Evolutionary conservation across 2,113 vertebrate genomes (phyloP).

Genomic region (Cynopterus brachyotis): DNA sequence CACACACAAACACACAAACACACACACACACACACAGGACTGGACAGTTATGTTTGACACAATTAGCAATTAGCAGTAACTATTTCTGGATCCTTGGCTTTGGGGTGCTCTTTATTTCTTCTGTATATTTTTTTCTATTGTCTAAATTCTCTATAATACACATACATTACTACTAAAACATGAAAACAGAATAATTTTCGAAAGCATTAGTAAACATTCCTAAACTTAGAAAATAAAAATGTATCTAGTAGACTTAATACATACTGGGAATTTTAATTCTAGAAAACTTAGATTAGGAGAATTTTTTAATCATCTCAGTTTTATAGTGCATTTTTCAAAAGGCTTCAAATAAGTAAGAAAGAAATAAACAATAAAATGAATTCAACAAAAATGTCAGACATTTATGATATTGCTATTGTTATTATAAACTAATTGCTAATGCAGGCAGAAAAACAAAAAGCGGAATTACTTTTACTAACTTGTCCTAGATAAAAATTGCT

Average conservation of each 20-base stretch:
- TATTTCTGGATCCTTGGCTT: background rate
- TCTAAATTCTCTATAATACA: background rate
- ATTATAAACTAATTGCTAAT: conserved; percentile 56
- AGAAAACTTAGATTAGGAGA: background rate
- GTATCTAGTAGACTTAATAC: background rate
- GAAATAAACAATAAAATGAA: conserved; percentile 6
- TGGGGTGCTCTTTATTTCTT: background rate
- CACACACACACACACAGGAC: background rate
- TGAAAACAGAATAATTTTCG: background rate
- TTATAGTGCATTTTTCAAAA: background rate
- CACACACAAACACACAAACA: background rate
- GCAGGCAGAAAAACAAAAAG: background rate
- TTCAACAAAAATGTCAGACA: background rate
- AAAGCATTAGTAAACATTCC: background rate
- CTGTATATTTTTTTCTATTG: background rate
- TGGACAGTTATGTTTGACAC: background rate
- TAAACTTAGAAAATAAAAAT: background rate
- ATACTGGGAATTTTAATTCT: background rate
- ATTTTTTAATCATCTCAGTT: background rate
- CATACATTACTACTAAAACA: background rate
- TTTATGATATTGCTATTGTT: conserved; percentile 27
- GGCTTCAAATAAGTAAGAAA: conserved; percentile 26
- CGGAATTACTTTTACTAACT: conserved; percentile 56
- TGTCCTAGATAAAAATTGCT: conserved; percentile 59
- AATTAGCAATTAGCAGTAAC: background rate